phyloP scores from a whole-genome alignment of 2,888 invertebrate species.

The Adineta ricciae region DNA sequence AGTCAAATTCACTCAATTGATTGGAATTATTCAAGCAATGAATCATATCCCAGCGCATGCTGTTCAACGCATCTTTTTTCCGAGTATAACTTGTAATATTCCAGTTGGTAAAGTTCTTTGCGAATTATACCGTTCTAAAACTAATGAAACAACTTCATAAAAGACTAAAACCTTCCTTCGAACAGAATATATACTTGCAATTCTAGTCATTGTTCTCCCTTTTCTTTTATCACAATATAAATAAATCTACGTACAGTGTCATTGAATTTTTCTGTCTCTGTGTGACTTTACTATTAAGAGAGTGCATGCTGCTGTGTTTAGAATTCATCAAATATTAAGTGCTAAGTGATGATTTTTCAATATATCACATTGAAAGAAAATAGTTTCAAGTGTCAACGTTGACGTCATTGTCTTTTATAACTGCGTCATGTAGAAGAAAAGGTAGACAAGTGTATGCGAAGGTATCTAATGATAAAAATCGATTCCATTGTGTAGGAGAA shows the following conservation, averaged over 20 bases:
- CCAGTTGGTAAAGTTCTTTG: slow-evolving; percentile 1
- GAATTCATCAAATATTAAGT: no score
- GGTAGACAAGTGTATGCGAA: no score
- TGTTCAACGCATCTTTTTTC: neutral
- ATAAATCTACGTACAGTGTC: neutral
- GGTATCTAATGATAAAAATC: no score
- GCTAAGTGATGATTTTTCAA: no score
- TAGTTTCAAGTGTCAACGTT: no score
- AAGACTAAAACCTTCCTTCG: neutral
- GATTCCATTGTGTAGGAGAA: no score
- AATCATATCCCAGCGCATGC: neutral
- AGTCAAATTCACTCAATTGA: neutral
- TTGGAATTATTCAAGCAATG: neutral
- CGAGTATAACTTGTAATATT: neutral
- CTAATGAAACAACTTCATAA: neutral
- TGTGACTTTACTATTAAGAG: no score
- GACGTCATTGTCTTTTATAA: no score
- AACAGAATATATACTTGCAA: neutral
- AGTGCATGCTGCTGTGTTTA: no score
- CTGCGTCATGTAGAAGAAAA: no score
- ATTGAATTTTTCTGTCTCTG: no score
- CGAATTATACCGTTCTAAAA: neutral
- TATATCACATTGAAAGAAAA: no score
- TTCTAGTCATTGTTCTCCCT: neutral
- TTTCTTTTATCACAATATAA: neutral